These are phyloP conservation scores for Crepidodera aurea DNA, from an alignment of 2,888 invertebrate species.

Conservation along the genomic window DNA sequence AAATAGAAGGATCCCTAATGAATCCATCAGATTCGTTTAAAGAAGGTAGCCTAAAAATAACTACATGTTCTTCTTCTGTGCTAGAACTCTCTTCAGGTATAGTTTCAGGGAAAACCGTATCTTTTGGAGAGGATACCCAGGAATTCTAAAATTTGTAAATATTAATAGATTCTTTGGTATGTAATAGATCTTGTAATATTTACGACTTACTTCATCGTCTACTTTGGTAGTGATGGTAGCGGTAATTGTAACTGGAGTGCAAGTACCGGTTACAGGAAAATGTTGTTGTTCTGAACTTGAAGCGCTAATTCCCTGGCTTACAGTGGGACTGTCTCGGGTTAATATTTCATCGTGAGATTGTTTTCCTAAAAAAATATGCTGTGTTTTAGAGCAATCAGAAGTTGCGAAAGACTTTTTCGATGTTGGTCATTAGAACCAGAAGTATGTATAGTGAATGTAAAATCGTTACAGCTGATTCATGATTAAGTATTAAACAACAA, in stretches of 20 bases:
- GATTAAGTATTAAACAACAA: no score
- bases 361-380: constrained; percentile 47
- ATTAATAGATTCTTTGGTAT: no score
- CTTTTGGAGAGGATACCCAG: constrained; percentile 88
- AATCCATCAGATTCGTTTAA: constrained; percentile 75
- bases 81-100: constrained; percentile 94
- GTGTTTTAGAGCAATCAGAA: no score
- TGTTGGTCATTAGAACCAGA: no score
- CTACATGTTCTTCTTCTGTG: constrained; percentile 91
- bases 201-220: constrained; percentile 72
- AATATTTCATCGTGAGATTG: constrained; percentile 55
- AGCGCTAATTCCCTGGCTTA: constrained; percentile 64
- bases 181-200: no score
- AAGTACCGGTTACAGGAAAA: constrained; percentile 58
- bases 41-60: constrained; percentile 85
- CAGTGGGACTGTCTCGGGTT: constrained; percentile 67
- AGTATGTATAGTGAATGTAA: no score
- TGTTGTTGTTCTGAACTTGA: constrained; percentile 56
- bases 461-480: no score
- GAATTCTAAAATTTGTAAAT: constrained; percentile 63
- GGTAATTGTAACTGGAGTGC: constrained; percentile 59
- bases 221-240: constrained; percentile 60
- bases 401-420: no score
- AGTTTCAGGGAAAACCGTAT: constrained; percentile 88
- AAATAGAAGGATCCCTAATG: constrained; percentile 79